A percentile compares a stretch with the other conserved stretches of the same genome.
Conservation (phyloP, 2,888 invertebrate genomes). For the Trichogramma evanescens region DNA sequence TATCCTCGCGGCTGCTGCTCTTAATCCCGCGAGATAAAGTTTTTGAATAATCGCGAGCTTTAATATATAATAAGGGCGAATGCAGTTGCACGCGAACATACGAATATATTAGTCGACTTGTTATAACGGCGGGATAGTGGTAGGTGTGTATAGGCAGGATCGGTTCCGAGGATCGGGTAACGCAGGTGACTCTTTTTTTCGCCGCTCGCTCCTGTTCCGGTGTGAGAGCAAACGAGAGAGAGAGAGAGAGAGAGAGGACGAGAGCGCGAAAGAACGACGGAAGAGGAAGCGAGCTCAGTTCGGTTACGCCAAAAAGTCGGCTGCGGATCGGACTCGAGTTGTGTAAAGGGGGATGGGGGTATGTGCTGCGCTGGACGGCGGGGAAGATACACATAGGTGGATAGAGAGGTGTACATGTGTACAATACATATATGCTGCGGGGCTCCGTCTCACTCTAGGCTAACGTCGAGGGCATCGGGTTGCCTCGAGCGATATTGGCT, state of each 20-base stretch:
- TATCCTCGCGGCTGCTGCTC: no score
- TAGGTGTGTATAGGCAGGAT: no score
- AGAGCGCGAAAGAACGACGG: constrained; percentile 1
- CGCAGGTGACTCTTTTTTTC: no score
- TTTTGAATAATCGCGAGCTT: no score
- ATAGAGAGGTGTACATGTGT: constrained; percentile 17
- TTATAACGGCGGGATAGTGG: no score
- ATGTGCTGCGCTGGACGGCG: constrained; percentile 23
- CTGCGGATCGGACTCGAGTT: constrained; percentile 40
- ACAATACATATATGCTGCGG: no score
- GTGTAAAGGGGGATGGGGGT: constrained; percentile 30
- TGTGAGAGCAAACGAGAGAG: constrained; percentile 4
- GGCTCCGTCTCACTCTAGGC: neutral
- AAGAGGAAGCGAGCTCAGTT: neutral
- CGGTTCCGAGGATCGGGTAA: no score
- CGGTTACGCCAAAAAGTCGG: constrained; percentile 25
- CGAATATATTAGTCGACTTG: no score
- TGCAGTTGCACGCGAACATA: no score
- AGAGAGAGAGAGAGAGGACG: constrained; percentile 5
- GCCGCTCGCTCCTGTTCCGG: neutral
- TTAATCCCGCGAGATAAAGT: no score
- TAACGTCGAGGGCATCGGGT: constrained; percentile 19
- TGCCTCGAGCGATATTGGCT: constrained; percentile 32
- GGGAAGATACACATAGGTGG: constrained; percentile 22
- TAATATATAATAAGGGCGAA: no score